Base-by-base conservation (phyloP, 2,113 vertebrate species). In the Sturnira hondurensis region DNA sequence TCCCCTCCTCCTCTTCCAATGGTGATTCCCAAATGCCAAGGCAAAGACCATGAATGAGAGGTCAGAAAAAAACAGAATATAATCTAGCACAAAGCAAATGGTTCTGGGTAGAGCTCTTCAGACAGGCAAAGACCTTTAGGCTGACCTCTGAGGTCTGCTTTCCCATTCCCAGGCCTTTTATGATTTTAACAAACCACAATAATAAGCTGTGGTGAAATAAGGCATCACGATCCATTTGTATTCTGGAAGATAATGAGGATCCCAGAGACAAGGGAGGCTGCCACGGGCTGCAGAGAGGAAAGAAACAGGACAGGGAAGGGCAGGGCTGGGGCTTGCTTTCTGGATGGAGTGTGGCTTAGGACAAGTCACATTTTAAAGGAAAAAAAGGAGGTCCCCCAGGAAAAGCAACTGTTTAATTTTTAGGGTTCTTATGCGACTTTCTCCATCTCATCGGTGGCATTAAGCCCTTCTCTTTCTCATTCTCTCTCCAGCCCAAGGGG, bases 401-500 rank as follows among this genome's bases (percentile, higher is more conserved):
- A 58, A 3, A 0, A 76, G 52, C 10, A 65, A 15, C 31, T 65
- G 89, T 63, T 77, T 87, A 43, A 56, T 76, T 95, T 97, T 93
- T 19, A 74, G 94, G 45, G 43, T 41, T 76, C 38, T 70, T 31
- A 0, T 52, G 45, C 86, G 43, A 0, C 17, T 94, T 41, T 14
- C 1, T 94, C 67, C 45, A 0, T 92, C 31, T 22, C 56, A 20
- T 92, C 56, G n/a, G 16, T 86, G 86, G 74, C 45, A 24, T 13
- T 2, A 41, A 68, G 92, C 63, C 96, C 15, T 95, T 96, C 56
- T 97, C 86, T 91, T 95, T 89, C 80, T 94, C 96, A 94, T 94
- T 97, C 96, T 97, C 68, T 96, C 95, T 94, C 86, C 96, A 99
- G 99, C 99, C 99, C 58, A 99, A 99, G 97, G 99, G 99, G n/a